Base-by-base conservation (phyloP, 2,113 vertebrate genomes). In the Engystomops pustulosus region DNA sequence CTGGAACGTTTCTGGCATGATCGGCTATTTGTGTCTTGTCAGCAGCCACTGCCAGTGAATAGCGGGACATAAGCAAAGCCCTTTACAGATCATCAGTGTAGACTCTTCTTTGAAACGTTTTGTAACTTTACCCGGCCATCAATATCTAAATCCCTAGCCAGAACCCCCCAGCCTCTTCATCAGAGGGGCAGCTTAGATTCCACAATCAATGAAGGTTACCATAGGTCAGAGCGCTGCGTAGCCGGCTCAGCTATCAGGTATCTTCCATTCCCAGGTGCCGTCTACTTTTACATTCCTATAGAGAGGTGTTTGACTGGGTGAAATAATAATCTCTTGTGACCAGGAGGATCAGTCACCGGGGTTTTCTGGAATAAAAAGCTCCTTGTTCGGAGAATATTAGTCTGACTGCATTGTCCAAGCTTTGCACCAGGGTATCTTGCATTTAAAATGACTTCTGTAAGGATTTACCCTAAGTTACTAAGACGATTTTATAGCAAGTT, bases 211-310 rank as follows among this genome's bases (percentile, higher is more conserved):
- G 0, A 18, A 30, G 83, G 83, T 79, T 84, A 84, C 47, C 44
- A 17, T 41, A 58, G 83, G 82, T 79, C 75, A 79, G 10, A 15
- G 6, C 27, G 38, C 5, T 84, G 32, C 27, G 11, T 78, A 60
- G 60, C 25, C 60, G 23, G 51, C 41, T 15, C 15, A 1, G 55
- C 38, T 62, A 62, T 80, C 69, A 6, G 38, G 32, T 85, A n/a
- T 71, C 84, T 15, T 1, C 51, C 23, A 17, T 30, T 86, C 75
- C 65, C 74, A 41, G 67, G 80, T 82, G 80, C 34, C 68, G 15
- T 30, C 51, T 82, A 60, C 32, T 38, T 81, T 81, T 81, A 81
- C 68, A 41, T 45, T 74, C 80, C 78, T n/a, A 49, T 49, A 67
- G 58, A 41, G 49, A 81, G 79, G 58, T 45, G 36, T 41, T 30